phyloP scores from a whole-genome alignment of 2,113 vertebrate species.

The Aptenodytes forsteri region DNA sequence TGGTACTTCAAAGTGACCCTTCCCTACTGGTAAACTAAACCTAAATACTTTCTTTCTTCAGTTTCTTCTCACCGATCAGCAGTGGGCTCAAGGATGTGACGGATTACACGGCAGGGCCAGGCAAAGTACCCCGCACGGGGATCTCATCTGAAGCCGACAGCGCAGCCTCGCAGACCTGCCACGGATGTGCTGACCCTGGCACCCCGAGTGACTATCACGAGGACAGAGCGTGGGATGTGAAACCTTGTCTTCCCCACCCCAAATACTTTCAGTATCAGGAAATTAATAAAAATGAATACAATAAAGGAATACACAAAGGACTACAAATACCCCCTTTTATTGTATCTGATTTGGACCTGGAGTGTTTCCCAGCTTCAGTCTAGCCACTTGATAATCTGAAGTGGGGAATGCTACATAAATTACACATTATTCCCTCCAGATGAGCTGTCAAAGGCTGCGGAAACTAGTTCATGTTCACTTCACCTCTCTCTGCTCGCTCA shows the following conservation, averaged over 20 bases:
- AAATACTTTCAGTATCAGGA: conserved; percentile 35
- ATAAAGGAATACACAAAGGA: conserved; percentile 49
- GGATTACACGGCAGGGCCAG: fast-evolving
- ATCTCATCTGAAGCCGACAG: neutral
- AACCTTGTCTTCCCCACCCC: neutral
- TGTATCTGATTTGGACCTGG: conserved; percentile 53
- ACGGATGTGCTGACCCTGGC: neutral
- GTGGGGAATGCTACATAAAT: conserved; percentile 52
- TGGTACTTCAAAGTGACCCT: neutral
- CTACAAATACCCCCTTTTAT: conserved; percentile 46
- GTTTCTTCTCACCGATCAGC: neutral
- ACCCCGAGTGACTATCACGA: neutral
- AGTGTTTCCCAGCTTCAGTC: conserved; percentile 59
- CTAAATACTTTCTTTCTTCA: neutral
- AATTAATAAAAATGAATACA: conserved; percentile 62
- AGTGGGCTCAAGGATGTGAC: neutral
- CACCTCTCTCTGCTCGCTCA: neutral
- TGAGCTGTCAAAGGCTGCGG: conserved; percentile 48
- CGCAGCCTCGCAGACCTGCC: neutral
- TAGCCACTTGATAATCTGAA: conserved; percentile 52
- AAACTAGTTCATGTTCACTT: conserved; percentile 40
- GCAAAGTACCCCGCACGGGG: fast-evolving
- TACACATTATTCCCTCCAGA: conserved; percentile 58
- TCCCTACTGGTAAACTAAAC: neutral
- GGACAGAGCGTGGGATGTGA: conserved; percentile 4